Evolutionary conservation across 2,797 vertebrate species (phyloP).

Genomic region (Muscicapa comitata): DNA sequence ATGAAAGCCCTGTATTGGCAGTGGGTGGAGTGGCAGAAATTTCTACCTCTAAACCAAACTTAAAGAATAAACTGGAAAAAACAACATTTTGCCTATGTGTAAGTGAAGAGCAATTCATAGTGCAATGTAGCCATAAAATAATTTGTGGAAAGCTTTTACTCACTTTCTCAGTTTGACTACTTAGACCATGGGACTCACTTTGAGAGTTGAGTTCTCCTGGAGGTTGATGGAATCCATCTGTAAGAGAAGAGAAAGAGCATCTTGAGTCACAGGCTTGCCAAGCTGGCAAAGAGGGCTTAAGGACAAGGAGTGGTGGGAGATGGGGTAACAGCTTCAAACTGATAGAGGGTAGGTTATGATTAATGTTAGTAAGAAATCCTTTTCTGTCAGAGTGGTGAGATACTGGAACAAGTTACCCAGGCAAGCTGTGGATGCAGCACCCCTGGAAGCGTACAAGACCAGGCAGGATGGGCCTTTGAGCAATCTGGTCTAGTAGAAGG

Average conservation of each 20-base stretch:
- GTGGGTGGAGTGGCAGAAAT: neutral
- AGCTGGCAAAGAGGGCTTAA: neutral
- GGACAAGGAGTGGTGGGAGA: neutral
- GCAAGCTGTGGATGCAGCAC: neutral
- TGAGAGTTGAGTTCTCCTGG: neutral
- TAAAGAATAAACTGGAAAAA: neutral
- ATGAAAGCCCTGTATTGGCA: neutral
- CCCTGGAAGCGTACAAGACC: neutral
- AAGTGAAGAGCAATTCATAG: neutral
- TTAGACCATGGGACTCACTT: neutral
- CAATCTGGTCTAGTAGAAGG: neutral
- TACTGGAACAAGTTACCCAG: neutral
- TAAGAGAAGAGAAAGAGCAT: neutral
- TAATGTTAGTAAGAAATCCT: neutral
- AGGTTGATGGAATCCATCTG: neutral
- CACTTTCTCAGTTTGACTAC: neutral
- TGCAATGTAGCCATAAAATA: neutral
- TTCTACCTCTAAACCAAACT: neutral
- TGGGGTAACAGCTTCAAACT: neutral
- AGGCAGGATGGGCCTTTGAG: neutral
- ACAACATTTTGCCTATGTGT: neutral
- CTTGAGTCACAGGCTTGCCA: neutral
- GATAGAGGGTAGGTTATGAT: neutral
- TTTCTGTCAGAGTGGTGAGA: neutral
- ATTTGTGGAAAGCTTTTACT: neutral